phyloP scores from a whole-genome alignment of 2,888 invertebrate genomes.

The Leptinotarsa peninsularis region DNA sequence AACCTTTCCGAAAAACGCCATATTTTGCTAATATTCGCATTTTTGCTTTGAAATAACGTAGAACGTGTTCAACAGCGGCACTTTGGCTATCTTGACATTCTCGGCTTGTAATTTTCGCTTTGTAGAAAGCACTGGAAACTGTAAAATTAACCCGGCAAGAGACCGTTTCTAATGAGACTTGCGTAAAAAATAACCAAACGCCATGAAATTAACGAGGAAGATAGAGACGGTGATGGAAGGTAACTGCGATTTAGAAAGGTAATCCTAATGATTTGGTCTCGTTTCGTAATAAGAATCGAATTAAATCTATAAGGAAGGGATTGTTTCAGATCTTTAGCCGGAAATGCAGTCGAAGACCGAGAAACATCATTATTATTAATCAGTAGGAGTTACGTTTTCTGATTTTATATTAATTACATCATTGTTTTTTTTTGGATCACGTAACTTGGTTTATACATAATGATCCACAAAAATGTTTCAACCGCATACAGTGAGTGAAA shows the following conservation, averaged over 20 bases:
- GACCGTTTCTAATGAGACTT: conserved; percentile 11
- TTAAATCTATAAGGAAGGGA: neutral
- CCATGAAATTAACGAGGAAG: conserved; percentile 22
- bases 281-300: neutral
- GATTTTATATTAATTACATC: neutral
- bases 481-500: too few species aligned
- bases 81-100: neutral
- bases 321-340: neutral
- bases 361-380: neutral
- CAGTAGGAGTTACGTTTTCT: neutral
- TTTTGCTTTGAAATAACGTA: neutral
- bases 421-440: neutral
- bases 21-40: neutral
- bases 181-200: conserved; percentile 20
- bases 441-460: too few species aligned
- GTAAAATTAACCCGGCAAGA: conserved; percentile 5
- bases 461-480: too few species aligned
- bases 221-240: neutral
- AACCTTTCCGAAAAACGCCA: neutral
- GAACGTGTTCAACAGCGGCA: conserved; percentile 7
- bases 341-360: neutral
- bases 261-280: neutral
- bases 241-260: conserved; percentile 11
- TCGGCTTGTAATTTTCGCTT: neutral
- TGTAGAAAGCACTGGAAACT: conserved; percentile 9